Evolutionary conservation across 1,140 invertebrate genomes (phyloP), one percentile per base, ranked within the genome.

Genomic region (Drosophila persimilis): DNA sequence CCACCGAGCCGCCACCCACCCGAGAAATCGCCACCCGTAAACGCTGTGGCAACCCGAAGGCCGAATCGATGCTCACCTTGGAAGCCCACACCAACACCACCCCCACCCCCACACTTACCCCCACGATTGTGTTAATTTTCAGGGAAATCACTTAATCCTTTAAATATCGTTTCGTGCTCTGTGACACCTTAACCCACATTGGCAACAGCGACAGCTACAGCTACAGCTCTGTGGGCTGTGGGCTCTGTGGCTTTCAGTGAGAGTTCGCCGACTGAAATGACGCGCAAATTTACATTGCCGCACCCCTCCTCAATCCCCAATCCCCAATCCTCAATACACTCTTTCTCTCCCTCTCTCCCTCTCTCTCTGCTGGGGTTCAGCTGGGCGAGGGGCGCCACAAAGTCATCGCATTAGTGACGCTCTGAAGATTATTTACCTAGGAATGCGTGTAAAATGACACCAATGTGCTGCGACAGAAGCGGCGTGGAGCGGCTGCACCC

Each of bases 81-180:
- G 31, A 2, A 11, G 2, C 39, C 29, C 22, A 26, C 39, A 44
- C 15, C 17, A 31, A 26, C 35, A 22, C 17, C 22, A 39, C 58
- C 22, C 29, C 46, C n/a, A n/a, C n/a, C n/a, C n/a, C n/a, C n/a
- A n/a, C n/a, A n/a, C n/a, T 15, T 0, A 39, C 24, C 46, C 31
- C 44, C 31, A 7, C 29, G 22, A 31, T 66, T 60, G 79, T 73
- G 66, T 88, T 86, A 81, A 88, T 83, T 84, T 77, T 66, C 67
- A 50, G 59, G 62, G 64, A 77, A 88, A 83, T 89, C 83, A 89
- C 79, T 88, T 88, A 88, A 88, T 89, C 84, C 84, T 84, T 88
- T 89, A 73, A 76, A 79, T 73, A 88, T 81, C 53, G 56, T 20
- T 44, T 29, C 48, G 13, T 75, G 74, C 43, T 43, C 53, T 51